Percentiles rank a stretch among this genome's conserved stretches.
Evolutionary conservation across 2,797 vertebrate species (phyloP).

Genomic region (Podarcis siculus): DNA sequence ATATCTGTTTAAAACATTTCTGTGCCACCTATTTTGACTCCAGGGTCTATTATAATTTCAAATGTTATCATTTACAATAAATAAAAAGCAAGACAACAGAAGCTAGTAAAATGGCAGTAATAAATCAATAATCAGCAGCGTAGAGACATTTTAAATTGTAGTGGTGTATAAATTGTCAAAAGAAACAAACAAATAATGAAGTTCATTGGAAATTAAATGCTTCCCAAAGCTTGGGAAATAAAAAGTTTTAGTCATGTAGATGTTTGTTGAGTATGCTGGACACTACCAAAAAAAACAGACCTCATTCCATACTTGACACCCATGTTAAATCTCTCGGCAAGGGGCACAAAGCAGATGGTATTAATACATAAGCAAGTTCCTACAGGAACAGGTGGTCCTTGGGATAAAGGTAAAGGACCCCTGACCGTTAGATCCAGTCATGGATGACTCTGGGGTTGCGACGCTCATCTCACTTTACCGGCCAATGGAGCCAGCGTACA

Average conservation of each 20-base stretch:
- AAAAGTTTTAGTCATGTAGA: neutral
- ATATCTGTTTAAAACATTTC: neutral
- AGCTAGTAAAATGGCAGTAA: neutral
- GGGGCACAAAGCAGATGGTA: too few relatives aligned
- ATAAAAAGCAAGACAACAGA: neutral
- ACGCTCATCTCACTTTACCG: too few relatives aligned
- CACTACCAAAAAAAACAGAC: too few relatives aligned
- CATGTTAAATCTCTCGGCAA: neutral
- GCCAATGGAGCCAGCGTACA: accelerated
- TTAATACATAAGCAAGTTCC: too few relatives aligned
- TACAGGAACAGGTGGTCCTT: too few relatives aligned
- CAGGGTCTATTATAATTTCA: neutral
- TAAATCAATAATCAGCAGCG: too few relatives aligned
- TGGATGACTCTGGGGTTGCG: too few relatives aligned
- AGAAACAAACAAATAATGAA: neutral
- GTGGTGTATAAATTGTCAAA: too few relatives aligned
- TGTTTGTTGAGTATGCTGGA: neutral
- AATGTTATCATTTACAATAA: neutral
- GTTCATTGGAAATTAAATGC: neutral
- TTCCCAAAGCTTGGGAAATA: neutral
- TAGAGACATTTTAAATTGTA: too few relatives aligned
- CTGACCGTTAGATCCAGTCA: too few relatives aligned
- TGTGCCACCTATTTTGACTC: neutral
- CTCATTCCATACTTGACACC: neutral
- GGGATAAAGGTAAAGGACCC: too few relatives aligned